These are phyloP conservation scores for Acanthacorydalis orientalis DNA, from an alignment of 2,888 invertebrate species.

Conservation along the genomic window DNA sequence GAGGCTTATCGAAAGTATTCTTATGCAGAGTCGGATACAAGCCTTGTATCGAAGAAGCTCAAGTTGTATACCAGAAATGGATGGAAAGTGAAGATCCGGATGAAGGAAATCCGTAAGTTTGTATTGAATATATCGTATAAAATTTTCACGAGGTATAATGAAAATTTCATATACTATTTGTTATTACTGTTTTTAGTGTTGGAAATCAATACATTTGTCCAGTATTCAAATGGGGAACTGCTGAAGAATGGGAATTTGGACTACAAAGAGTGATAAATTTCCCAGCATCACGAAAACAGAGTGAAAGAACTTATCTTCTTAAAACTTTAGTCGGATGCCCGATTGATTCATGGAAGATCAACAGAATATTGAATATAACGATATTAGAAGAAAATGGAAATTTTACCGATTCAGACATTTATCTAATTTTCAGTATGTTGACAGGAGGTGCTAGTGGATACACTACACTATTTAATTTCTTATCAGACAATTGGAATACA, in stretches of 20 bases:
- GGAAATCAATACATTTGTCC: conserved; percentile 63
- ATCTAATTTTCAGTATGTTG: conserved; percentile 58
- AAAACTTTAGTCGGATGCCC: conserved; percentile 69
- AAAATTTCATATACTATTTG: background rate
- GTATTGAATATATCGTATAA: background rate
- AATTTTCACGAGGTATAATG: background rate
- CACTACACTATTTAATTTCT: conserved; percentile 51
- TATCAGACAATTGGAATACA: conserved; percentile 50
- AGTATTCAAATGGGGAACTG: conserved; percentile 66
- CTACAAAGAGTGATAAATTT: conserved; percentile 59
- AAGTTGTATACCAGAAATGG: conserved; percentile 56
- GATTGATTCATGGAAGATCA: conserved; percentile 49
- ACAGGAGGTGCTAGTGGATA: conserved; percentile 55
- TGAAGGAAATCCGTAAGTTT: conserved; percentile 61
- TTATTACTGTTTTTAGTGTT: conserved; percentile 33
- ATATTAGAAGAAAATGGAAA: conserved; percentile 51
- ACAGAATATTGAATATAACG: conserved; percentile 46
- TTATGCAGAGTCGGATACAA: conserved; percentile 59
- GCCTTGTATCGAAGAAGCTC: conserved; percentile 61
- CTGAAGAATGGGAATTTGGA: conserved; percentile 70
- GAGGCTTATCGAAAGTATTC: conserved; percentile 50
- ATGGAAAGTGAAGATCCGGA: conserved; percentile 56
- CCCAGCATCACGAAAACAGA: conserved; percentile 49
- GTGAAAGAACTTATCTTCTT: conserved; percentile 58
- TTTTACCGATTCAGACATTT: conserved; percentile 60